Evolutionary conservation across 1,140 invertebrate species (phyloP), one percentile per base, ranked within the genome.

Genomic region (Drosophila leontia): DNA sequence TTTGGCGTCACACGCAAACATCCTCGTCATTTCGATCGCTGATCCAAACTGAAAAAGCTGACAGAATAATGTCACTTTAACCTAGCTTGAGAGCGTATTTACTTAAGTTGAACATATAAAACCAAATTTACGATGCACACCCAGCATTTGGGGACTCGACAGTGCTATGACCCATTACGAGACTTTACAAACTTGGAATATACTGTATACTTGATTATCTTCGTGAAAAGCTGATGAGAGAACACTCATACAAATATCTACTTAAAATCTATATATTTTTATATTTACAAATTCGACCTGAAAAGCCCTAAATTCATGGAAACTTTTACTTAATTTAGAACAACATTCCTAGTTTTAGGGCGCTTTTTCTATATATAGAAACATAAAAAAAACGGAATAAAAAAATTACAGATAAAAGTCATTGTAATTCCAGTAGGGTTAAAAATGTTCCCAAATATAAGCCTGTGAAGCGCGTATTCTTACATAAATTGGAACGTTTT

Each of bases 1-100:
- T 56, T 39, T 56, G 11, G 53, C 19, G 19, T 56, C 19, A 26
- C 19, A 39, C 53, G 19, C 2, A 23, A 26, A 26, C 53, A 56
- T 56, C 53, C 8, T 56, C 19, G 8, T 39, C n/a, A 39, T 26
- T 56, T 23, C 8, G 35, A 56, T 56, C 19, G 35, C 26, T 56
- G 35, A 39, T 39, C 13, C 53, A 3, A 37, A 56, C 53, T 56
- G 53, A 56, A 26, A 7, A 11, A 23, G 53, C 19, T n/a, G 3
- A 11, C 53, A 26, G 8, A n/a, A 11, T 39, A 39, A 26, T n/a
- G 4, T 19, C 11, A 23, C 19, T n/a, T 39, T 6, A 55, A 15
- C 19, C 9, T 13, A 11, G 8, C 9, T 13, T 11, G 17, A 11
- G 44, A 19, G 44, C 8, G 34, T 23, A 55, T 13, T 23, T 13